phyloP scores from a whole-genome alignment of 2,113 vertebrate genomes.

The Cebidichthys violaceus region DNA sequence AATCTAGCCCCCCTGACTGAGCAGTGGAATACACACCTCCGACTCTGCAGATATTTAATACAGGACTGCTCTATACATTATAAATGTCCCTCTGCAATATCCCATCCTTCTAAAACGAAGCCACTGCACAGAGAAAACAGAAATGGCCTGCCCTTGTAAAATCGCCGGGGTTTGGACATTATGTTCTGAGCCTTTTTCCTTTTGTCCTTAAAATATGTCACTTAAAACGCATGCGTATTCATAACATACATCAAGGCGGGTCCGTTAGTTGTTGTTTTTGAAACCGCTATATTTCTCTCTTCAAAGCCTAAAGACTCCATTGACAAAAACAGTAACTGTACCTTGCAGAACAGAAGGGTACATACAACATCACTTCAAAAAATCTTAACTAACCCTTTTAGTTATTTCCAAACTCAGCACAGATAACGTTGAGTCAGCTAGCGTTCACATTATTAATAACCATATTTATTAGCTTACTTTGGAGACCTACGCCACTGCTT shows the following conservation, averaged over 20 bases:
- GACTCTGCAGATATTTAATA: conserved; percentile 80
- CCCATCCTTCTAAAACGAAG: conserved; percentile 51
- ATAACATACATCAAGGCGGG: neutral
- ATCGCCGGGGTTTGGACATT: conserved; percentile 25
- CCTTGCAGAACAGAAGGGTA: neutral
- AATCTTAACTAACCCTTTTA: neutral
- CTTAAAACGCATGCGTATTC: neutral
- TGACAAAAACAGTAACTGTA: no score
- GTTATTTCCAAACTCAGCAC: no score
- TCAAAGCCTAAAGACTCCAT: neutral
- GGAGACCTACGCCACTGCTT: neutral
- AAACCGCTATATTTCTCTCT: neutral
- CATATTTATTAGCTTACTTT: neutral
- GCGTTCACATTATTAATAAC: neutral
- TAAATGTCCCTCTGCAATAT: conserved; percentile 67
- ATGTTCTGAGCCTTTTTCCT: conserved; percentile 29
- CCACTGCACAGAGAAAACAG: conserved; percentile 55
- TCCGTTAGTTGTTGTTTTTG: neutral
- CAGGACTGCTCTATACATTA: conserved; percentile 73
- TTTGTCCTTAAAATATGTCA: conserved; percentile 6
- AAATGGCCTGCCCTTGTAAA: conserved; percentile 64
- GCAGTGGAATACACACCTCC: conserved; percentile 55
- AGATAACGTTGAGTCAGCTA: neutral
- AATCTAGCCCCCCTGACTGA: conserved; percentile 59
- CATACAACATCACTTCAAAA: neutral